Evolutionary conservation across 2,888 invertebrate genomes (phyloP).

Genomic region (Amphipoea oculea): DNA sequence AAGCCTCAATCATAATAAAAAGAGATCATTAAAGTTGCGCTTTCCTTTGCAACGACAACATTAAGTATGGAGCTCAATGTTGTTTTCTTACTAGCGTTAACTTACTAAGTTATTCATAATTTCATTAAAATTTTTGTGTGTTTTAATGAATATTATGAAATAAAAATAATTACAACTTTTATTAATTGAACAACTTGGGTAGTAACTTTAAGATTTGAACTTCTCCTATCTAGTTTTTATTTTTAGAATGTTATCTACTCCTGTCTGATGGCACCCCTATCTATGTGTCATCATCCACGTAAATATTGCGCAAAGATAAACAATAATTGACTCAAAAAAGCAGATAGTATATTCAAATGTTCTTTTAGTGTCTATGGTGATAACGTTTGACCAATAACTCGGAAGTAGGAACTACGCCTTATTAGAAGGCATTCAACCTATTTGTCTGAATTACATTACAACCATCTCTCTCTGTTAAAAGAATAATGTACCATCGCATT

Average conservation of each 20-base stretch:
- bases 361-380: conserved; percentile 39
- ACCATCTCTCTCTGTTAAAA: not conserved
- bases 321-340: conserved; percentile 40
- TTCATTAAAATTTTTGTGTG: conserved; percentile 34
- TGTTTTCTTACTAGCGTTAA: conserved; percentile 30
- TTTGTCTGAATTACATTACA: conserved; percentile 2
- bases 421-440: conserved; percentile 5
- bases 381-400: conserved; percentile 28
- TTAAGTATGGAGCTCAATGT: conserved; percentile 25
- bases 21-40: conserved; percentile 39
- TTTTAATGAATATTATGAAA: conserved; percentile 16
- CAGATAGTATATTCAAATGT: conserved; percentile 34
- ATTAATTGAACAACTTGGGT: not conserved
- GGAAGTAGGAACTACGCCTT: not conserved
- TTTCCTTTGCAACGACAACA: conserved; percentile 14
- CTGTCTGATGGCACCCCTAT: conserved; percentile 7
- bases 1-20: conserved; percentile 39
- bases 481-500: not conserved
- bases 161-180: conserved; percentile 8
- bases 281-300: conserved; percentile 30
- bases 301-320: conserved; percentile 47
- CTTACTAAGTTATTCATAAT: conserved; percentile 30
- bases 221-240: conserved; percentile 5
- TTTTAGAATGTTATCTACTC: conserved; percentile 24
- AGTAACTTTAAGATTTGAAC: conserved; percentile 18